Conservation (phyloP, 2,113 vertebrate species). For the Vulpes lagopus region DNA sequence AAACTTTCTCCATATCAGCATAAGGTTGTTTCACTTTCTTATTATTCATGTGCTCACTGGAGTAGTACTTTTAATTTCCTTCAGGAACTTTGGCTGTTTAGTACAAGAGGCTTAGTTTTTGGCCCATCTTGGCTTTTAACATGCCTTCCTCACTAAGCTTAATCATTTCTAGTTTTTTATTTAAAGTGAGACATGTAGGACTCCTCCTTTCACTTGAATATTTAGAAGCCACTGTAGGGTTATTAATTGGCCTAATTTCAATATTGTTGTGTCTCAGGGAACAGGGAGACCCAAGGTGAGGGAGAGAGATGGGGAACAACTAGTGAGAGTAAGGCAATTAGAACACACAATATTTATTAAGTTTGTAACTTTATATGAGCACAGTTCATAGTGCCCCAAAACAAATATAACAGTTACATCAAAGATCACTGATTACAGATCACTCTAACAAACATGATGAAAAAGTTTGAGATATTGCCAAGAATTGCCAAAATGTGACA, state of each 20-base stretch:
- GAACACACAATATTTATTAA: not conserved
- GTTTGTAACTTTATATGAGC: not conserved
- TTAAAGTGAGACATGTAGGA: not conserved
- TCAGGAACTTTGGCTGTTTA: not conserved
- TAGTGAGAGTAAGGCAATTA: not conserved
- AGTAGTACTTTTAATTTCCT: not conserved
- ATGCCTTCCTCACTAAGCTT: not conserved
- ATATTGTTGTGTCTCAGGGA: not conserved
- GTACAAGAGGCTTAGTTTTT: not conserved
- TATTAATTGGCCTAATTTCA: not conserved
- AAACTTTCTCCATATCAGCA: not conserved
- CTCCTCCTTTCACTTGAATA: not conserved
- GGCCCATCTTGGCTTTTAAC: not conserved
- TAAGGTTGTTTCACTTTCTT: not conserved
- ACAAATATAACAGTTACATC: not conserved
- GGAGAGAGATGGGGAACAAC: not conserved
- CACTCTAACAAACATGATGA: not conserved
- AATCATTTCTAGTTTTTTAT: not conserved
- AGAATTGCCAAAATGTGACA: not conserved
- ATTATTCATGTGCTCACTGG: not conserved
- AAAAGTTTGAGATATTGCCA: not conserved
- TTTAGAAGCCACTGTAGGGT: not conserved
- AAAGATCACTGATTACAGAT: not conserved
- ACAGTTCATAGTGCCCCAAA: not conserved
- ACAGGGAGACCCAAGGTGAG: not conserved